Base-by-base conservation (phyloP, 2,113 vertebrate species). In the Bagarius yarrelli region DNA sequence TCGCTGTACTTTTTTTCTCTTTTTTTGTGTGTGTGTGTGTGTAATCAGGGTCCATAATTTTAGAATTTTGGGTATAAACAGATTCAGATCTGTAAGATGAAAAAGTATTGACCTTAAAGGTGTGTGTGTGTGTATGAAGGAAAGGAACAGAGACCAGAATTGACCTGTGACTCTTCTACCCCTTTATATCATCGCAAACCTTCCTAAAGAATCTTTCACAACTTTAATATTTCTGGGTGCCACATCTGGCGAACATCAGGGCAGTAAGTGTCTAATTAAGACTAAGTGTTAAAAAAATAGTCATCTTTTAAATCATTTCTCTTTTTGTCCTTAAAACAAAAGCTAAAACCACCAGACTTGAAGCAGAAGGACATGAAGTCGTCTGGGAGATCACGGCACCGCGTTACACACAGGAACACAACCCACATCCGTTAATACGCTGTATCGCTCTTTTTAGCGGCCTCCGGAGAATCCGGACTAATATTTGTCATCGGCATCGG, bases 401-500 rank as follows among this genome's bases (percentile, higher is more conserved):
- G 25, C 19, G 18, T 27, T 73, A 32, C 50, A 34, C 12, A 4
- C 70, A 55, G 18, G 25, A 55, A 73, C 70, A 73, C 25, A 32
- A 25, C 82, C 47, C 34, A 60, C 76, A 61, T 60, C 72, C 55
- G 30, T 76, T 59, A 83, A 76, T 59, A 76, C 34, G 15, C 21
- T 76, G 55, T 76, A 76, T 79, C n/a, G 44, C 69, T 79, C 82
- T 78, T 71, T 30, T 79, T 61, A 73, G 82, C 52, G 14, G 76
- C 44, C 77, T 56, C 52, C 19, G 23, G 79, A 78, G 61, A 16
- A 63, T 79, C 56, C 55, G n/a, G 52, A 80, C 80, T 52, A 73
- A 82, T 85, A 85, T 85, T 82, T 78, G 80, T 85, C 77, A 74
- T 79, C 66, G 36, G 25, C 50, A 50, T 85, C 69, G 64, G 52